Conservation (phyloP, 1,140 invertebrate species). For the Latrodectus geometricus region DNA sequence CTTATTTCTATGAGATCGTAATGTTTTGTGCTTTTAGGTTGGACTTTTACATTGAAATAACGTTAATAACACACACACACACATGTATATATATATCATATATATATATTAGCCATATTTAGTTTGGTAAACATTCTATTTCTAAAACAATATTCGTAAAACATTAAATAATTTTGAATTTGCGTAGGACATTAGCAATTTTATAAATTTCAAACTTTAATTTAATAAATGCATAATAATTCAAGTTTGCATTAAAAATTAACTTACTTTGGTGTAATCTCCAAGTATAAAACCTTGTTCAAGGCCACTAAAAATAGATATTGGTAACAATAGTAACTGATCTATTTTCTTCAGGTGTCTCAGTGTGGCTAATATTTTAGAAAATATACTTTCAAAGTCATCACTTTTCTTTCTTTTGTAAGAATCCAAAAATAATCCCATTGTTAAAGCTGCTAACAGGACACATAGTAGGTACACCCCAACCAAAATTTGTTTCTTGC, state of each 20-base stretch:
- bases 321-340: conserved; percentile 91
- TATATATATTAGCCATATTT: no score
- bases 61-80: no score
- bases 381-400: conserved; percentile 79
- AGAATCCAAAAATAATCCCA: conserved; percentile 89
- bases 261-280: conserved; percentile 88
- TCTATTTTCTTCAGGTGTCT: conserved; percentile 86
- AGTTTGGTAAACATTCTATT: no score
- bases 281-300: conserved; percentile 96
- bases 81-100: no score
- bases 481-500: conserved; percentile 87
- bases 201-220: no score
- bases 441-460: conserved; percentile 84
- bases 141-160: no score
- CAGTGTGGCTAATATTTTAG: conserved; percentile 88
- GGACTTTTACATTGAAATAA: no score
- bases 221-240: no score
- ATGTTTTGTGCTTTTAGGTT: no score
- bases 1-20: no score
- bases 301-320: conserved; percentile 96
- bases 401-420: conserved; percentile 69
- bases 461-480: conserved; percentile 90
- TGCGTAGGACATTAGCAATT: no score
- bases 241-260: background rate
- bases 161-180: no score